Percentiles rank a stretch among this genome's conserved stretches.
These are phyloP conservation scores for Linnaemya tessellans DNA, from an alignment of 2,888 invertebrate genomes.

Conservation along the genomic window DNA sequence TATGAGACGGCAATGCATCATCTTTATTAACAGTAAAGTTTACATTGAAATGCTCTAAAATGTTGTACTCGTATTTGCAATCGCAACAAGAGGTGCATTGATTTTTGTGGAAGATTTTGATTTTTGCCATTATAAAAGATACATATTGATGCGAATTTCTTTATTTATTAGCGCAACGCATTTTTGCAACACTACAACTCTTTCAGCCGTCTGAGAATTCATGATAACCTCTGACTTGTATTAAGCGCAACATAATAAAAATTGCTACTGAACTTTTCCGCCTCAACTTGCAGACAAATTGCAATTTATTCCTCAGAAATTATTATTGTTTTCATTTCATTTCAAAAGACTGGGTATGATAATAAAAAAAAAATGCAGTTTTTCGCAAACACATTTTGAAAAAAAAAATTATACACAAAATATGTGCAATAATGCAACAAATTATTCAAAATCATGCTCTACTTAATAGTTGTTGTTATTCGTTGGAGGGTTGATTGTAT, in stretches of 20 bases:
- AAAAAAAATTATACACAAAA: slow-evolving; percentile 7
- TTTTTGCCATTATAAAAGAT: no score
- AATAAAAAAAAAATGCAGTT: slow-evolving; percentile 19
- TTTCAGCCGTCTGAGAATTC: neutral
- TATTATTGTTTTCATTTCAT: neutral
- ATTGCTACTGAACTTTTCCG: slow-evolving; percentile 18
- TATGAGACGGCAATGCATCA: no score
- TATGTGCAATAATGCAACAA: slow-evolving; percentile 51
- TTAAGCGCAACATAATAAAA: neutral
- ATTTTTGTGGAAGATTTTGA: no score
- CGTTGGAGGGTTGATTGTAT: slow-evolving; percentile 33
- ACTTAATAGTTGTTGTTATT: slow-evolving; percentile 23
- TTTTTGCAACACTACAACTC: neutral
- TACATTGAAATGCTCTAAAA: no score
- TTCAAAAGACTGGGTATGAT: neutral
- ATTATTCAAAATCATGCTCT: slow-evolving; percentile 40
- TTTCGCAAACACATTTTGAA: slow-evolving; percentile 16
- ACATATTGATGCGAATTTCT: no score
- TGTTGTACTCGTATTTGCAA: no score
- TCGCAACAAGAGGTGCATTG: no score
- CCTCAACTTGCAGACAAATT: slow-evolving; percentile 6
- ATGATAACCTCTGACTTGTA: slow-evolving; percentile 26
- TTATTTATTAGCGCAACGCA: no score
- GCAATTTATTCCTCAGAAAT: neutral
- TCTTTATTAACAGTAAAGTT: no score